These are phyloP conservation scores for Ormyrus nitidulus DNA, from an alignment of 2,888 invertebrate species.

Conservation along the genomic window DNA sequence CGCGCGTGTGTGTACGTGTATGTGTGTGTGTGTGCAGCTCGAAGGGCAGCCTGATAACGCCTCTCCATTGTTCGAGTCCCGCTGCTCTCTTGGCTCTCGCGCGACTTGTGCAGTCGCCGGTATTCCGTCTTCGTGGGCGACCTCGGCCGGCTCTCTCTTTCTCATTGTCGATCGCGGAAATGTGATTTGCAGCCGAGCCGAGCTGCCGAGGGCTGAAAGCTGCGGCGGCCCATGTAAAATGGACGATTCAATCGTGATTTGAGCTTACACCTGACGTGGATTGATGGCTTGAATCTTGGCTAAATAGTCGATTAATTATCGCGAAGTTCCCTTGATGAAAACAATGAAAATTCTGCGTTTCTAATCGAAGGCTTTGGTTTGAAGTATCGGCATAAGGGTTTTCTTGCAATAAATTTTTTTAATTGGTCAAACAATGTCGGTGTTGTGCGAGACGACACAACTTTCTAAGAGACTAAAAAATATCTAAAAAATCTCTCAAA, in stretches of 20 bases:
- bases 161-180: constrained; percentile 18
- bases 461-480: too few relatives aligned
- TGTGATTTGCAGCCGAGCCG: background rate
- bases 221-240: constrained; percentile 41
- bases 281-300: constrained; percentile 34
- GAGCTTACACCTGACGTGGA: constrained; percentile 29
- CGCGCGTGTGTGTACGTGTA: background rate
- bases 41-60: constrained; percentile 28
- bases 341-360: too few relatives aligned
- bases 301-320: constrained; percentile 44
- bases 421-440: too few relatives aligned
- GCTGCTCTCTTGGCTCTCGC: constrained; percentile 5
- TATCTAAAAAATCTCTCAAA: too few relatives aligned
- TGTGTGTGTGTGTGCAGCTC: background rate
- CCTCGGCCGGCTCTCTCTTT: background rate
- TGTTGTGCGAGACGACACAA: too few relatives aligned
- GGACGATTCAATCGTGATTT: constrained; percentile 47
- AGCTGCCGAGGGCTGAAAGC: constrained; percentile 13
- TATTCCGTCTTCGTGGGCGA: too few relatives aligned
- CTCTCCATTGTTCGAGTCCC: background rate
- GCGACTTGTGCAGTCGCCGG: background rate
- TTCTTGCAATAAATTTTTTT: too few relatives aligned
- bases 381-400: too few relatives aligned
- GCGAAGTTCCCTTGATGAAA: too few relatives aligned
- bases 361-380: too few relatives aligned